Percentiles rank a stretch among this genome's conserved stretches.
These are phyloP conservation scores for Lophotis ruficrista DNA, from an alignment of 2,113 vertebrate species.

Conservation along the genomic window DNA sequence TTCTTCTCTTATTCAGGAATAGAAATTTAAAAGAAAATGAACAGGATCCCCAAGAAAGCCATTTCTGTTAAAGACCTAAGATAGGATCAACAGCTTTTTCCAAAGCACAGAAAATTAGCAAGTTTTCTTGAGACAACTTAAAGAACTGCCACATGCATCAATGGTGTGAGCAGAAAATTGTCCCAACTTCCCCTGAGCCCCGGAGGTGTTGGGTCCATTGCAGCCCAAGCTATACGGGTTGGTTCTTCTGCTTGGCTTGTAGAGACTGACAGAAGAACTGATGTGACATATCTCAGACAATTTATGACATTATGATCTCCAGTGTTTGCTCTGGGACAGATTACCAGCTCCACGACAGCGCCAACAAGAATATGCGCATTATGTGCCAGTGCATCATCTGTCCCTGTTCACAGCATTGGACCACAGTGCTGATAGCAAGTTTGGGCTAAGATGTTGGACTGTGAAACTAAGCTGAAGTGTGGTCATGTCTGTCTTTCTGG, in stretches of 20 bases:
- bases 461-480: not conserved
- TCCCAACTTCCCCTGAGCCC: not conserved
- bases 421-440: not conserved
- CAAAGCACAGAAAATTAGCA: not conserved
- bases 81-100: not conserved
- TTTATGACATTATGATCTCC: not conserved
- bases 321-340: not conserved
- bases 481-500: not conserved
- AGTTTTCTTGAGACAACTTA: not conserved
- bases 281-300: not conserved
- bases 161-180: not conserved
- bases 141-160: not conserved
- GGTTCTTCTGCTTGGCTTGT: not conserved
- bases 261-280: not conserved
- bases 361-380: not conserved
- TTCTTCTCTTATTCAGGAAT: not conserved
- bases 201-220: fast-evolving
- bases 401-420: not conserved
- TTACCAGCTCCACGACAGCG: not conserved
- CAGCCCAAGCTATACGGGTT: not conserved
- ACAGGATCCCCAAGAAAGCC: not conserved
- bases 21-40: not conserved
- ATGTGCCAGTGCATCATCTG: not conserved
- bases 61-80: not conserved
- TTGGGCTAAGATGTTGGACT: not conserved